These are phyloP conservation scores for Sula dactylatra DNA, from an alignment of 2,113 vertebrate species.

Conservation along the genomic window DNA sequence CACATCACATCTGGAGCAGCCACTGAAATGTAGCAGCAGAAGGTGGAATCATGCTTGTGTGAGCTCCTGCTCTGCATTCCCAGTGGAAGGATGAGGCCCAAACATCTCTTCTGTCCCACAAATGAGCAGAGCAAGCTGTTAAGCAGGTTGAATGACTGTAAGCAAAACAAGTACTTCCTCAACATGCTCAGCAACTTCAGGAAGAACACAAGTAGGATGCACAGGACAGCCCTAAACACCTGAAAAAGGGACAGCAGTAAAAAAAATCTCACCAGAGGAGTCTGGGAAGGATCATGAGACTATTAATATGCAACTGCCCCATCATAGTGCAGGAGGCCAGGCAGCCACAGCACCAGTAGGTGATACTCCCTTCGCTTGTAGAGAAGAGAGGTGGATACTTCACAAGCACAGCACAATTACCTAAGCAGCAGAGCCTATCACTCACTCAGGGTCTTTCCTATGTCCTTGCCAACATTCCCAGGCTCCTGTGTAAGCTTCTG, in stretches of 20 bases:
- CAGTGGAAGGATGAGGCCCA: neutral
- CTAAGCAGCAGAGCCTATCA: neutral
- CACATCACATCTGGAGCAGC: neutral
- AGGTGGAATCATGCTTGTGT: neutral
- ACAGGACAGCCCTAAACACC: neutral
- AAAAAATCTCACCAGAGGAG: neutral
- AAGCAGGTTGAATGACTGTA: conserved; percentile 53
- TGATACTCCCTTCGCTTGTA: neutral
- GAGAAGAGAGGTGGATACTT: neutral
- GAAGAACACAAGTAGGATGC: neutral
- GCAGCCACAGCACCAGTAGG: neutral
- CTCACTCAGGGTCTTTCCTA: neutral
- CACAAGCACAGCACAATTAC: neutral
- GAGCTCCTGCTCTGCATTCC: neutral
- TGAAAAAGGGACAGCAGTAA: neutral
- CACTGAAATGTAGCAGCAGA: neutral
- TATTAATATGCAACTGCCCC: neutral
- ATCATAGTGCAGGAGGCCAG: neutral
- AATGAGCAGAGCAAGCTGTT: conserved; percentile 20
- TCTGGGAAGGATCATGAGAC: neutral
- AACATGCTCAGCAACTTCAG: conserved; percentile 44
- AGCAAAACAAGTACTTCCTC: conserved; percentile 49
- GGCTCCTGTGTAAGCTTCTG: neutral
- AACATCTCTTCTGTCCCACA: neutral
- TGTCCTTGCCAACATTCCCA: neutral